phyloP scores from a whole-genome alignment of 2,888 invertebrate genomes.

The Machimus rusticus region DNA sequence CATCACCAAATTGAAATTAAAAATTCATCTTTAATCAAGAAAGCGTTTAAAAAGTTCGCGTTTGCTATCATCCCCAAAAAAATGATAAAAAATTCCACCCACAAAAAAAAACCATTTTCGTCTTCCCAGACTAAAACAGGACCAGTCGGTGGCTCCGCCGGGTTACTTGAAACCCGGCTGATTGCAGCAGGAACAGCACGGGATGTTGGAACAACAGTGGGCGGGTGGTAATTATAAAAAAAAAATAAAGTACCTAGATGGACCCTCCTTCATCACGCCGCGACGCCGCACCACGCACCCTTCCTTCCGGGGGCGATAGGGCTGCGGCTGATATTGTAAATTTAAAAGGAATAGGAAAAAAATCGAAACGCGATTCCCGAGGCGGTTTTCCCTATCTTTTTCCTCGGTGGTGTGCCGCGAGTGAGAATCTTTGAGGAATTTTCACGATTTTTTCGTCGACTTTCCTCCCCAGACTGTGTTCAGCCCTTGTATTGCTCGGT shows the following conservation, averaged over 20 bases:
- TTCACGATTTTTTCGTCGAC: neutral
- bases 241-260: neutral
- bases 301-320: constrained; percentile 5
- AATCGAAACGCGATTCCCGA: constrained; percentile 13
- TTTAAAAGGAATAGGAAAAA: neutral
- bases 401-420: neutral
- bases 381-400: constrained; percentile 17
- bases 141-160: neutral
- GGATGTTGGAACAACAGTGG: neutral
- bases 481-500: neutral
- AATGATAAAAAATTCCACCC: neutral
- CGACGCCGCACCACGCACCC: neutral
- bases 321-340: neutral
- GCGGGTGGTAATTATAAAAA: constrained; percentile 2
- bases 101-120: neutral
- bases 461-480: neutral
- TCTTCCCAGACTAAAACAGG: neutral
- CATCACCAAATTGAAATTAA: neutral
- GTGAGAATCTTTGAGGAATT: constrained; percentile 13
- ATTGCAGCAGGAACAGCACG: neutral
- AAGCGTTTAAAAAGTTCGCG: neutral
- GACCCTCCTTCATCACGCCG: constrained; percentile 8
- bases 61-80: neutral
- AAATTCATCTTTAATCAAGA: constrained; percentile 20
- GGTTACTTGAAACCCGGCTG: neutral